These are phyloP conservation scores for Tetrao urogallus DNA, from an alignment of 2,113 vertebrate species.

Conservation along the genomic window DNA sequence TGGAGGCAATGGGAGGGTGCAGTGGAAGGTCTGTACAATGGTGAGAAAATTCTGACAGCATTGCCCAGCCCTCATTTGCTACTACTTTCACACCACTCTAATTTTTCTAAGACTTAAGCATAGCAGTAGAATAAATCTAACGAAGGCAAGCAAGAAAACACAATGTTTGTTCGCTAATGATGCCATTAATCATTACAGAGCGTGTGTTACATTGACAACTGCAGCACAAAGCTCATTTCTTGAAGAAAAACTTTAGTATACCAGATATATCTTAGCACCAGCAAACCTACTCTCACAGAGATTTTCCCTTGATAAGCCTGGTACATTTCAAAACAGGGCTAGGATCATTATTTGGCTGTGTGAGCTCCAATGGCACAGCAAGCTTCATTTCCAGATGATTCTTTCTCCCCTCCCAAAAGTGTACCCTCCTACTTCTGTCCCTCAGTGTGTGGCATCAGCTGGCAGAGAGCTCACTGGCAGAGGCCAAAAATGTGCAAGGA, in stretches of 20 bases:
- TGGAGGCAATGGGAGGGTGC: background rate
- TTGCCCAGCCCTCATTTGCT: slow-evolving; percentile 3
- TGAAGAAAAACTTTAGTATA: background rate
- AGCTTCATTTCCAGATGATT: background rate
- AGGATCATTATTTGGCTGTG: background rate
- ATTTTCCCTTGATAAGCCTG: background rate
- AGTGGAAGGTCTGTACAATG: background rate
- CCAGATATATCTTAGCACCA: background rate
- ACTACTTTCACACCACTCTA: background rate
- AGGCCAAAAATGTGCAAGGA: background rate
- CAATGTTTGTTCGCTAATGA: background rate
- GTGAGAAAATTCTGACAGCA: background rate
- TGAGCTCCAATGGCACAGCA: background rate
- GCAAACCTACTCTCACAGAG: background rate
- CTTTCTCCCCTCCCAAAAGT: background rate
- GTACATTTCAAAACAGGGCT: background rate
- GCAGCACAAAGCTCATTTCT: slow-evolving; percentile 19
- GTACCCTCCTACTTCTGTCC: background rate
- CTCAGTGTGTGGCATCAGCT: too few relatives aligned
- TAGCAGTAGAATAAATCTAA: slow-evolving; percentile 40
- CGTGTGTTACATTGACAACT: background rate
- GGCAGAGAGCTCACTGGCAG: background rate
- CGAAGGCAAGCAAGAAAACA: slow-evolving; percentile 6
- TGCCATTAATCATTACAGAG: slow-evolving; percentile 9
- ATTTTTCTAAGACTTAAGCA: background rate